A percentile compares a stretch with the other conserved stretches of the same genome.
These are phyloP conservation scores for Lepisosteus osseus DNA, from an alignment of 2,113 vertebrate genomes.

Conservation along the genomic window DNA sequence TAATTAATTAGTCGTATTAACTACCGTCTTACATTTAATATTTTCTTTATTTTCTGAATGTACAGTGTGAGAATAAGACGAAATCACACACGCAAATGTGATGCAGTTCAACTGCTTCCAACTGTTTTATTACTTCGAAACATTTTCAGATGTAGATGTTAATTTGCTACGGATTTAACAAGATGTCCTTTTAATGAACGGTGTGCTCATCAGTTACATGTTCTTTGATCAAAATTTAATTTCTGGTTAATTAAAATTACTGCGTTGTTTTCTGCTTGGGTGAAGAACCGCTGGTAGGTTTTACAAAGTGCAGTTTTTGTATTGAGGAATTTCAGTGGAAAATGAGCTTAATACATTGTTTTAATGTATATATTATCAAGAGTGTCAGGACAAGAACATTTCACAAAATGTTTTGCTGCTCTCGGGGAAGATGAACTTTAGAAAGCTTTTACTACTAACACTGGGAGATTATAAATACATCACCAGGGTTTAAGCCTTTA, in stretches of 20 bases:
- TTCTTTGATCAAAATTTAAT: constrained; percentile 24
- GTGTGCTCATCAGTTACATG: constrained; percentile 13
- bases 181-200: constrained; percentile 16
- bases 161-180: constrained; percentile 8
- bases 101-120: not conserved
- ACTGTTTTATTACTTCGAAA: constrained; percentile 8
- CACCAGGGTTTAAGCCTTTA: not conserved
- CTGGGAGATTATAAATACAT: too few relatives aligned
- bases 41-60: not conserved
- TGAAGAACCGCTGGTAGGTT: constrained; percentile 7
- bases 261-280: constrained; percentile 20
- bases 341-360: not conserved
- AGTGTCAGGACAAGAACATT: not conserved
- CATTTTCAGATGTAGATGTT: constrained; percentile 9
- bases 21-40: not conserved
- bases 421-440: not conserved
- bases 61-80: not conserved
- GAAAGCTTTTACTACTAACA: not conserved
- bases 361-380: not conserved
- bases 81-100: constrained; percentile 18
- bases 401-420: not conserved
- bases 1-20: too few relatives aligned
- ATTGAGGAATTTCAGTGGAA: constrained; percentile 5
- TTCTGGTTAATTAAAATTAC: constrained; percentile 26
- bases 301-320: constrained; percentile 2